Percentiles rank a stretch among this genome's conserved stretches.
phyloP scores from a whole-genome alignment of 2,888 invertebrate genomes.

The Dascillus cervinus region DNA sequence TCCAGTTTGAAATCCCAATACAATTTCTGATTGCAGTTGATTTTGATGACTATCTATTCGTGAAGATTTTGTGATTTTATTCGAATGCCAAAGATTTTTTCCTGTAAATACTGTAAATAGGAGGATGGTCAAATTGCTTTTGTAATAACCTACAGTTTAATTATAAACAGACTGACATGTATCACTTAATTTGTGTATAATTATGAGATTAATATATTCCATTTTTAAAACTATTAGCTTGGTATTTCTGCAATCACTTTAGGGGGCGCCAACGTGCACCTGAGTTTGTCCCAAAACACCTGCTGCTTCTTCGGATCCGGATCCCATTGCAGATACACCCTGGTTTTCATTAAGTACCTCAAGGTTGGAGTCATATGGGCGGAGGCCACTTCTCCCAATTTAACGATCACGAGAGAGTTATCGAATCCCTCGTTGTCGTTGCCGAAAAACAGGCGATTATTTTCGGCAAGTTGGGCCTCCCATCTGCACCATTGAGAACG shows the following conservation, averaged over 20 bases:
- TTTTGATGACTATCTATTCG: constrained; percentile 54
- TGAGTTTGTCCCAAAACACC: constrained; percentile 36
- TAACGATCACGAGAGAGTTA: constrained; percentile 55
- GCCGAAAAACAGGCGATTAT: constrained; percentile 55
- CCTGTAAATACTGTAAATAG: background rate
- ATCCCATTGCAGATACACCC: constrained; percentile 57
- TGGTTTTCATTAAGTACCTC: constrained; percentile 54
- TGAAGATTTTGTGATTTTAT: constrained; percentile 28
- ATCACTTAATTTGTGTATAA: no score
- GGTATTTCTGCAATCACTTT: no score
- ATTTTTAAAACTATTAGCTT: no score
- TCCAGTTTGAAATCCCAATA: no score
- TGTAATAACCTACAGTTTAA: no score
- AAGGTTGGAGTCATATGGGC: constrained; percentile 52
- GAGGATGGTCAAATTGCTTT: no score
- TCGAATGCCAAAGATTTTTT: constrained; percentile 2
- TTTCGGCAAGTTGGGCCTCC: constrained; percentile 62
- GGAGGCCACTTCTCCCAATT: constrained; percentile 51
- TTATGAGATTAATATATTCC: no score
- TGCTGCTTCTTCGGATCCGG: constrained; percentile 37
- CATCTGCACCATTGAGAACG: constrained; percentile 66
- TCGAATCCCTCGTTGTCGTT: constrained; percentile 43
- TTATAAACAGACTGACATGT: no score
- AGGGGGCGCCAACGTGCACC: constrained; percentile 26
- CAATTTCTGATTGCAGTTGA: constrained; percentile 55